Evolutionary conservation across 2,797 vertebrate genomes (phyloP), one percentile per base, ranked within the genome.

Genomic region (Sphenopsis melanotis): DNA sequence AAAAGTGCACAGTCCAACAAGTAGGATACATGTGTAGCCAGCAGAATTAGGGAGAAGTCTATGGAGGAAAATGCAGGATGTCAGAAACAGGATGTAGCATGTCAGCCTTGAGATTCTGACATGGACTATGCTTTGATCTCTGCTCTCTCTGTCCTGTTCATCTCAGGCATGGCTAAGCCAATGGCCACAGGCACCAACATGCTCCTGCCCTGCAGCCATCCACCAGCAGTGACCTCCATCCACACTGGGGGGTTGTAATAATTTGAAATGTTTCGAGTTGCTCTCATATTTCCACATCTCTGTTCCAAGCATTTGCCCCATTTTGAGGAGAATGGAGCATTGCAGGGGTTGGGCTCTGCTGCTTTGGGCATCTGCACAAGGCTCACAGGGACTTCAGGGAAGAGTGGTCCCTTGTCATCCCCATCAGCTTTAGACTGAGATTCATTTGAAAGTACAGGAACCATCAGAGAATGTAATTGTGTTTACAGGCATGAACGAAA

Each of bases 321-420:
- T n/a, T 84, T 41, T 0, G 3, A 81, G 53, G 12, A 57, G 52
- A n/a, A 57, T 0, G 26, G 20, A 37, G 7, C 36, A 42, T 10
- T 0, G 0, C 14, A 27, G 50, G 9, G 17, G 2, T 26, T 65
- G 63, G 29, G 39, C 15, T 72, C 49, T 69, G 52, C n/a, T 23
- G 37, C 42, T 56, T 55, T 14, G 2, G n/a, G 21, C 14, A 3
- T 42, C 49, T 78, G 46, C 47, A 12, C 1, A 0, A 14, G 27
- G 32, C 18, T 61, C 56, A 26, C 0, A 1, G 44, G n/a, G 36
- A 11, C n/a, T 3, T 4, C 42, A 34, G 55, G 27, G 30, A 27
- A 24, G 26, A 55, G 29, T 1, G 0, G 4, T 29, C 18, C 21
- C 10, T 75, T 59, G 29, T 30, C 32, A 44, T 22, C 19, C 18